Evolutionary conservation across 2,797 vertebrate genomes (phyloP).

Genomic region (Steatocranus sp.): DNA sequence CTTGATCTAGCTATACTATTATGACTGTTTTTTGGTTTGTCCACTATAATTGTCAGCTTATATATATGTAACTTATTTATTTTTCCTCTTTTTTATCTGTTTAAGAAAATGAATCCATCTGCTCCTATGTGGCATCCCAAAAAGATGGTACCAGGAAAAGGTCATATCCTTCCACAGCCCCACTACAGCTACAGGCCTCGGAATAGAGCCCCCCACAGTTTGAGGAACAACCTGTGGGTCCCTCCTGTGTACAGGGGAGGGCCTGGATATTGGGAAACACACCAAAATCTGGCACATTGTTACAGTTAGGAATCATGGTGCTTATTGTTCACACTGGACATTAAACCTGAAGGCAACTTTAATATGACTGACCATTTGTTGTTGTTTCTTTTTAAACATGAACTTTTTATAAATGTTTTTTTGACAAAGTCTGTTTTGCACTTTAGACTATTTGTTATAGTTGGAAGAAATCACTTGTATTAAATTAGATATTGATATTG

Average conservation of each 20-base stretch:
- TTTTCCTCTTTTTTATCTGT: neutral
- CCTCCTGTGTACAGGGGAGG: conserved; percentile 39
- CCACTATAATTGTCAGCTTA: neutral
- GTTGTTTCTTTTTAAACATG: conserved; percentile 37
- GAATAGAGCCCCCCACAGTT: conserved; percentile 27
- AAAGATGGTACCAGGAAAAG: conserved; percentile 33
- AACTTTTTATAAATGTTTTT: conserved; percentile 49
- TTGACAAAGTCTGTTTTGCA: conserved; percentile 61
- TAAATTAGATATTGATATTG: conserved; percentile 56
- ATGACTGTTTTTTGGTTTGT: neutral
- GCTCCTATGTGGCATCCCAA: conserved; percentile 61
- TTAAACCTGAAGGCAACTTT: conserved; percentile 44
- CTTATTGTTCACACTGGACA: conserved; percentile 40
- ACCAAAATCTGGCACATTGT: conserved; percentile 34
- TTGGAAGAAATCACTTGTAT: conserved; percentile 55
- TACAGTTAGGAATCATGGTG: conserved; percentile 44
- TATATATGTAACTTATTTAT: neutral
- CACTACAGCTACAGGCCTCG: conserved; percentile 42
- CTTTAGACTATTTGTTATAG: conserved; percentile 73
- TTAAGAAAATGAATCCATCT: conserved; percentile 56
- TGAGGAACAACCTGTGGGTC: conserved; percentile 53
- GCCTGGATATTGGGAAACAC: conserved; percentile 51
- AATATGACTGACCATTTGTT: conserved; percentile 48
- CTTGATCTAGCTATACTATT: neutral
- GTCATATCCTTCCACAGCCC: conserved; percentile 20